Base-by-base conservation (phyloP, 35 echinoderm and acorn worm genomes). In the Patiria miniata region DNA sequence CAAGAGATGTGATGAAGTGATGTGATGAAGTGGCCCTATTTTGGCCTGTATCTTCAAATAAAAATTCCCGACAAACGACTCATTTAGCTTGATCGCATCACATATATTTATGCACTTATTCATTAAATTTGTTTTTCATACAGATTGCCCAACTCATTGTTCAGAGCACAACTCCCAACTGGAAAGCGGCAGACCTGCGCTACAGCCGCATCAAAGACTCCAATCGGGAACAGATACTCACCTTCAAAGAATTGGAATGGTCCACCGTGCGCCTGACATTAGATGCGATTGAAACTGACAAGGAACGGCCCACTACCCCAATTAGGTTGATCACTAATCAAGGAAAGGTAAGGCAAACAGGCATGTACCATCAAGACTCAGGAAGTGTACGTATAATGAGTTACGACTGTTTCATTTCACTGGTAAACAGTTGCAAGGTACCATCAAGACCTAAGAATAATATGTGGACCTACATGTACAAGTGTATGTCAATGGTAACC, bases 311-410 rank as follows among this genome's bases (percentile, higher is more conserved):
- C 21, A 94, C 89, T 69, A 99, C 96, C 14, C 92, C 96, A 51
- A 99, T 99, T 54, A 94, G 96, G 79, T 88, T 99, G 54, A 99
- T 99, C 34, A 99, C 96, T 52, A 99, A 99, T 81, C 96, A 99
- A 52, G 96, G 96, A 52, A 88, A 94, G 86, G 92, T 99, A 56
- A 83, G 42, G 42, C 12, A 12, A 47, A 6, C 12, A 6, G 42
- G 42, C n/a, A n/a, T n/a, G n/a, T n/a, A n/a, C n/a, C n/a, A n/a
- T n/a, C n/a, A n/a, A n/a, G n/a, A n/a, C n/a, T n/a, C n/a, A n/a
- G n/a, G n/a, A n/a, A n/a, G n/a, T n/a, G n/a, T n/a, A n/a, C n/a
- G n/a, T n/a, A n/a, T n/a, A n/a, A n/a, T n/a, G n/a, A n/a, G n/a
- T n/a, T n/a, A n/a, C n/a, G n/a, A 47, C 4, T 47, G 42, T 6